Base-by-base conservation (phyloP, 1,140 invertebrate genomes). In the Zaprionus nigranus region DNA sequence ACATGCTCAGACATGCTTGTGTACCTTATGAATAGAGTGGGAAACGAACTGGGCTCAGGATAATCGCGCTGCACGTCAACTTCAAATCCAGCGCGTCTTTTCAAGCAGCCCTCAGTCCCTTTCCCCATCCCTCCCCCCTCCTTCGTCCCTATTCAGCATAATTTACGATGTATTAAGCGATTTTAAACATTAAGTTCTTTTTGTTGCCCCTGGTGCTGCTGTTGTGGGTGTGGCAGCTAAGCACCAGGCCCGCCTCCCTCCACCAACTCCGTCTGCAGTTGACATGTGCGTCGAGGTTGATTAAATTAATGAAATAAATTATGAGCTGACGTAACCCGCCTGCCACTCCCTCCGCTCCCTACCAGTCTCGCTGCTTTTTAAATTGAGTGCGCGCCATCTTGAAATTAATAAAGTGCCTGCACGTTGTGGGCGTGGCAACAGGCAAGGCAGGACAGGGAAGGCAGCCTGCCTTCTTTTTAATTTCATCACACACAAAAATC, bases 231-330 rank as follows among this genome's bases (percentile, higher is more conserved):
- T 61, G 68, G 73, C 73, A 63, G 49, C 36, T 59, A 67, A 15
- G 40, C 62, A 54, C 11, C 26, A 1, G 38, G 6, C 9, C 36
- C 20, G 54, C 59, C 51, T n/a, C 40, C n/a, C n/a, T 17, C 40
- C 40, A 2, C 40, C 40, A 2, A 2, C 40, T 7, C 40, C 72
- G 60, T 63, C 65, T 70, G 86, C 79, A 90, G 82, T 85, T 90
- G 86, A 90, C 85, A 90, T 86, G 85, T 90, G 86, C 86, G 78
- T 68, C 75, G 78, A 87, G 74, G 84, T 90, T 90, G 86, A 90
- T 90, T 90, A 90, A 90, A 90, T 90, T 90, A 90, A 90, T 90
- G 85, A 90, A 90, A 90, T 90, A 90, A 90, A 90, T 90, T 90
- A 90, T 90, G 85, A 90, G 82, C 75, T 82, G 85, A 40, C 38